A percentile compares a stretch with the other conserved stretches of the same genome.
These are phyloP conservation scores for Polypedilum pembai DNA, from an alignment of 1,140 invertebrate species.

Conservation along the genomic window DNA sequence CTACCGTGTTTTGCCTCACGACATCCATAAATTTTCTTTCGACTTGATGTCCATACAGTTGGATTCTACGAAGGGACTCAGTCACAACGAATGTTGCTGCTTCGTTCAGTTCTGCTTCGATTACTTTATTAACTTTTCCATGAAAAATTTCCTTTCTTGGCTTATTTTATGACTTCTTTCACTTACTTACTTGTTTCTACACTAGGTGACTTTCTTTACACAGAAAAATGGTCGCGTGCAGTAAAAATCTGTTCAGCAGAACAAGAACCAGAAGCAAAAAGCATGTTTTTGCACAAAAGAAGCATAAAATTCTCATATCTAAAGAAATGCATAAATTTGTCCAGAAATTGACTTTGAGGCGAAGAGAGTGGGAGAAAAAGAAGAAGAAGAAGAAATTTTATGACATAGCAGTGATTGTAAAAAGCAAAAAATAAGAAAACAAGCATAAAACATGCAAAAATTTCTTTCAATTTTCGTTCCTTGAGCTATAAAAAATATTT, in stretches of 20 bases:
- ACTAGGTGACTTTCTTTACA: slow-evolving; percentile 23
- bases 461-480: slow-evolving; percentile 1
- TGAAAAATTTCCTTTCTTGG: slow-evolving; percentile 16
- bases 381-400: slow-evolving; percentile 9
- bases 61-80: slow-evolving; percentile 20
- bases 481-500: background rate
- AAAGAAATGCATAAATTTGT: slow-evolving; percentile 23
- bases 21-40: slow-evolving; percentile 25
- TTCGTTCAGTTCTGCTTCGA: background rate
- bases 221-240: slow-evolving; percentile 25
- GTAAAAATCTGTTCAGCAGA: slow-evolving; percentile 22
- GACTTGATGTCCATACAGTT: slow-evolving; percentile 28
- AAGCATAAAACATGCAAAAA: slow-evolving; percentile 13
- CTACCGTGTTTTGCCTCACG: slow-evolving; percentile 25
- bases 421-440: background rate
- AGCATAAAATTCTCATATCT: background rate
- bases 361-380: background rate
- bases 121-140: slow-evolving; percentile 27
- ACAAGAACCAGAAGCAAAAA: slow-evolving; percentile 20
- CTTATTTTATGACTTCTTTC: background rate
- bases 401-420: slow-evolving; percentile 22
- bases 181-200: background rate
- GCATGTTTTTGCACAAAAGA: slow-evolving; percentile 4
- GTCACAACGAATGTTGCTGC: background rate
- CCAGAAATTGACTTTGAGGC: slow-evolving; percentile 14